Conservation (phyloP, 2,888 invertebrate species). For the Gastracanthus pulcherrimus region DNA sequence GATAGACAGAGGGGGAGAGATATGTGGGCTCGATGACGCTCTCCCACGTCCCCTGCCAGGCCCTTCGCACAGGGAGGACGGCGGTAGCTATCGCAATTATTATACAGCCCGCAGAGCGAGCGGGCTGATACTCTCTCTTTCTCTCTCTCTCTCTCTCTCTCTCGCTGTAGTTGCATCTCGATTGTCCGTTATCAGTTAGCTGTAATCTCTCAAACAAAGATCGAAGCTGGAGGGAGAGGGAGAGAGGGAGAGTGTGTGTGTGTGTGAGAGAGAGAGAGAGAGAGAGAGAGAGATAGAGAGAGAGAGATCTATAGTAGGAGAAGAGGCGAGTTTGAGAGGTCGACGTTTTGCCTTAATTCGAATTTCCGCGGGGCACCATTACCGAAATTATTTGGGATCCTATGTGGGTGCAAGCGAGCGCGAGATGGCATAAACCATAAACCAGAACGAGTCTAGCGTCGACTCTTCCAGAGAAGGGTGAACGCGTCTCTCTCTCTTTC, state of each 20-base stretch:
- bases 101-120: constrained; percentile 27
- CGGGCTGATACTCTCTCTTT: no score
- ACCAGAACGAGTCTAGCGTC: constrained; percentile 24
- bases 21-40: constrained; percentile 31
- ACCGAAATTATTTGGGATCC: constrained; percentile 67
- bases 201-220: constrained; percentile 46
- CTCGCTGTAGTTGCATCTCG: neutral
- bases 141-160: neutral
- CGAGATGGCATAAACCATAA: constrained; percentile 43
- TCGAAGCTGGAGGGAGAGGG: constrained; percentile 28
- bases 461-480: neutral
- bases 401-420: neutral
- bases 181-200: constrained; percentile 45
- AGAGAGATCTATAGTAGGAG: constrained; percentile 1
- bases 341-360: constrained; percentile 70
- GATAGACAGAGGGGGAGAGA: constrained; percentile 18
- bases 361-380: constrained; percentile 69
- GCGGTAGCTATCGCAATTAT: constrained; percentile 46
- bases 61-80: neutral
- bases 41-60: neutral
- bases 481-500: neutral
- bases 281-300: constrained; percentile 46
- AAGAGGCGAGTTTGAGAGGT: constrained; percentile 55
- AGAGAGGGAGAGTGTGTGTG: constrained; percentile 49
- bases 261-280: constrained; percentile 52